Conservation (phyloP, 2,113 vertebrate genomes). For the Campylorhamphus procurvoides region DNA sequence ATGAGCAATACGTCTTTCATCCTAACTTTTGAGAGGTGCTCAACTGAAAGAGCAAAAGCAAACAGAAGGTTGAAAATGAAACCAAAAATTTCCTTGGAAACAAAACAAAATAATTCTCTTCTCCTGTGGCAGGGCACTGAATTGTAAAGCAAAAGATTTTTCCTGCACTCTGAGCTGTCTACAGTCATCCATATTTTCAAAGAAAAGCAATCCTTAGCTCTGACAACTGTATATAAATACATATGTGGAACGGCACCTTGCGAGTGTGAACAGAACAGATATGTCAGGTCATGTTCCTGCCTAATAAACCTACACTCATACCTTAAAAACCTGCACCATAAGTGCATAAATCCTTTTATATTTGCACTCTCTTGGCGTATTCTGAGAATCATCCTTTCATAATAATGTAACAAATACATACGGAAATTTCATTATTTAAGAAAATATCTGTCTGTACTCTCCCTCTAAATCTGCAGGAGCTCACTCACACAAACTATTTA, state of each 20-base stretch:
- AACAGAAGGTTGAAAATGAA: not conserved
- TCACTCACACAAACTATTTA: not conserved
- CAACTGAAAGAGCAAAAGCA: not conserved
- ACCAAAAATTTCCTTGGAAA: not conserved
- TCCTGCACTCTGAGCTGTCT: not conserved
- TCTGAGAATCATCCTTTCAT: not conserved
- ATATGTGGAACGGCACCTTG: not conserved
- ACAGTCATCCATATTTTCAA: not conserved
- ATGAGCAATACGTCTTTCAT: not conserved
- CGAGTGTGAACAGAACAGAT: not conserved
- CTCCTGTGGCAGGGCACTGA: not conserved
- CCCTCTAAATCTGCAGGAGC: not conserved
- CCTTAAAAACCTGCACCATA: not conserved
- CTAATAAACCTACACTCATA: not conserved
- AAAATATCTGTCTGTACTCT: not conserved
- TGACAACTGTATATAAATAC: not conserved
- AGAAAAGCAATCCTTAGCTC: not conserved
- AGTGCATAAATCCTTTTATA: not conserved
- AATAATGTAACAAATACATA: not conserved
- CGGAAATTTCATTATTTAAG: not conserved
- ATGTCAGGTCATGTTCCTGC: not conserved
- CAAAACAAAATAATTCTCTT: not conserved
- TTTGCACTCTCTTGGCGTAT: not conserved
- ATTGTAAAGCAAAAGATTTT: not conserved
- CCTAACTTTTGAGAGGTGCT: not conserved